Evolutionary conservation across 1,140 invertebrate genomes (phyloP), one percentile per base, ranked within the genome.

Genomic region (Macrocentrus cingulum): DNA sequence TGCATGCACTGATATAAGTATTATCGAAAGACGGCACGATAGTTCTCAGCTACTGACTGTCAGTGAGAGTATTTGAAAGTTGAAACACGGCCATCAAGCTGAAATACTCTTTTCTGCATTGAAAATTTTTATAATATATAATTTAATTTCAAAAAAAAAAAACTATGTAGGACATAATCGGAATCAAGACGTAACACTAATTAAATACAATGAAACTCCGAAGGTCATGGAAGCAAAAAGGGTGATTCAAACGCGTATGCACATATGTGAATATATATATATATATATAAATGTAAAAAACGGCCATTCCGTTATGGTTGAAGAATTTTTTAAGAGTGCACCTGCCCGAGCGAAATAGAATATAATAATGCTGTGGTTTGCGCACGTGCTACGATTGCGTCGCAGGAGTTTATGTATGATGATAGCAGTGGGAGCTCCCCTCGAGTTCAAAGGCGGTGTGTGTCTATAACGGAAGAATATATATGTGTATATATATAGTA

Each of bases 271-370:
- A 15, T n/a, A 11, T 3, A 39, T 39, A 15, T 3, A 39, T 7
- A 4, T 4, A 11, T 39, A 13, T 39, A n/a, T 39, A 13, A n/a
- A 39, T 15, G 13, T 15, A 8, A 11, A 4, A 39, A n/a, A 39
- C 20, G 8, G 11, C 13, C 63, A 65, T 52, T 41, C 60, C 63
- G 61, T 68, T 60, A 66, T 61, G 66, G 64, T 62, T 60, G 49
- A 55, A 65, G 65, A 23, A 59, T 58, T 60, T 66, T 65, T 67
- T 59, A 41, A 59, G 42, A 37, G 39, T 54, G 42, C 71, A 71
- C 63, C 67, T 71, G 69, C 57, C 55, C 52, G n/a, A 58, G 65
- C 63, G 56, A 66, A 65, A 65, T 60, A 60, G 63, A 61, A 64
- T 64, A 37, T 57, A 32, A 46, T 41, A 45, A 32, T n/a, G 45